These are phyloP conservation scores for Denticeps clupeoides DNA, from an alignment of 2,797 vertebrate genomes.

Conservation along the genomic window DNA sequence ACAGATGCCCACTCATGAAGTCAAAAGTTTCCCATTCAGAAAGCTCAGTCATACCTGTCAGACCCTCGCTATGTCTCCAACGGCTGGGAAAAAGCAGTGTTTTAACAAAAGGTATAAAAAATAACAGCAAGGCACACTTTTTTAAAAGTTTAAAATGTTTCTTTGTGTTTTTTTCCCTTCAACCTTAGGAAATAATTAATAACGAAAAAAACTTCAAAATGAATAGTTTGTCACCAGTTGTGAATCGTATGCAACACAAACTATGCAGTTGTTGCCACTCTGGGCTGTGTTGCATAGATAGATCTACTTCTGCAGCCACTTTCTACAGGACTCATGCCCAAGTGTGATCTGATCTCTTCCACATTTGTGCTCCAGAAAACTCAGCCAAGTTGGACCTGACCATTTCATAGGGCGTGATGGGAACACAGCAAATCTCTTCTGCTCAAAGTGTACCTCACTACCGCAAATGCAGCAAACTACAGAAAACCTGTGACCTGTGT, in stretches of 20 bases:
- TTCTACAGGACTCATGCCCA: not conserved
- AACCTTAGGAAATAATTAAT: constrained; percentile 61
- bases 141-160: constrained; percentile 49
- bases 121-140: constrained; percentile 94
- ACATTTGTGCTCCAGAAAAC: constrained; percentile 2
- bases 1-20: constrained; percentile 81
- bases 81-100: constrained; percentile 64
- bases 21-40: too few relatives aligned
- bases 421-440: too few relatives aligned
- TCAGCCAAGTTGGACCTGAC: too few relatives aligned
- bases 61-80: constrained; percentile 34
- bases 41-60: constrained; percentile 57
- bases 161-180: constrained; percentile 40
- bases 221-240: constrained; percentile 56
- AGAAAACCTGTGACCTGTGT: constrained; percentile 10
- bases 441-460: too few relatives aligned
- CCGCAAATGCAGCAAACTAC: not conserved
- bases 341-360: not conserved
- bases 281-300: constrained; percentile 85
- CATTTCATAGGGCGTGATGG: too few relatives aligned
- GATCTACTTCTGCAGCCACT: constrained; percentile 26
- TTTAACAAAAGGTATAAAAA: constrained; percentile 78
- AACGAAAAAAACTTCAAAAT: constrained; percentile 29
- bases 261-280: constrained; percentile 47
- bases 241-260: constrained; percentile 56